A percentile compares a stretch with the other conserved stretches of the same genome.
Conservation (phyloP, 1,140 invertebrate genomes). For the Ephestia elutella region DNA sequence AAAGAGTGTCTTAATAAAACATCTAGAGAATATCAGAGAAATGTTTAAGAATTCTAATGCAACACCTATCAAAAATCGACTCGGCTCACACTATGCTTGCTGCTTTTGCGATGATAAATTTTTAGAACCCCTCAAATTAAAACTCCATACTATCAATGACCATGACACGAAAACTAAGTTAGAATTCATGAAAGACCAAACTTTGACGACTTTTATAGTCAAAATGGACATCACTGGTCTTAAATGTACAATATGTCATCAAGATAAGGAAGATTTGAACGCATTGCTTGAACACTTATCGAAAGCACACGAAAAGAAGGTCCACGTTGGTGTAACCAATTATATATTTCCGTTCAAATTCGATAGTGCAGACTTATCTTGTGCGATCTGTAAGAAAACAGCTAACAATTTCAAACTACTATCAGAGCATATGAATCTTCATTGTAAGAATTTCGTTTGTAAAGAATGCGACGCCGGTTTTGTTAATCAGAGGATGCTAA, state of each 20-base stretch:
- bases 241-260: slow-evolving; percentile 34
- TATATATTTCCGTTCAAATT: slow-evolving; percentile 50
- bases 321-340: slow-evolving; percentile 31
- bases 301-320: slow-evolving; percentile 24
- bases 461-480: slow-evolving; percentile 16
- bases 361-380: slow-evolving; percentile 23
- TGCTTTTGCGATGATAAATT: slow-evolving; percentile 36
- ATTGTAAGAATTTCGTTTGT: slow-evolving; percentile 49
- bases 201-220: slow-evolving; percentile 29
- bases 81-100: slow-evolving; percentile 32
- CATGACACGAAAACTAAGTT: slow-evolving; percentile 29
- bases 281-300: slow-evolving; percentile 33
- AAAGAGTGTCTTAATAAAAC: slow-evolving; percentile 14
- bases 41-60: slow-evolving; percentile 39
- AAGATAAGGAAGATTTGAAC: slow-evolving; percentile 21
- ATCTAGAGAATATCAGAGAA: slow-evolving; percentile 34
- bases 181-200: slow-evolving; percentile 26
- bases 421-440: slow-evolving; percentile 51
- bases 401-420: slow-evolving; percentile 54
- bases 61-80: slow-evolving; percentile 31
- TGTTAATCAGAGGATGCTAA: slow-evolving; percentile 37
- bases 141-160: slow-evolving; percentile 34
- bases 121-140: slow-evolving; percentile 32
- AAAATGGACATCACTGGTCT: slow-evolving; percentile 53
- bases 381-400: slow-evolving; percentile 34